Conservation (phyloP, 2,888 invertebrate species). For the Eupithecia subumbrata region DNA sequence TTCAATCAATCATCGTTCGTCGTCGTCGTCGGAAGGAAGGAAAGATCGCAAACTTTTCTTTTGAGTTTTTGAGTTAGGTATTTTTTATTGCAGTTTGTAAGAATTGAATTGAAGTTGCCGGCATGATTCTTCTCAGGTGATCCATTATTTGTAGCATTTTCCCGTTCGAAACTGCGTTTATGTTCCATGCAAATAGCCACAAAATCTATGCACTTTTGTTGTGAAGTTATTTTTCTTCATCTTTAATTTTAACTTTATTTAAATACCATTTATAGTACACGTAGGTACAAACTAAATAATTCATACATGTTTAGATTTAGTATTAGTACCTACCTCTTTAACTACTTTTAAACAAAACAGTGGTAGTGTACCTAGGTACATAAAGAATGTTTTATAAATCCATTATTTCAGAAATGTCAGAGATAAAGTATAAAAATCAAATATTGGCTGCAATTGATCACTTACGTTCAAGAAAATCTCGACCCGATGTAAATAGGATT, state of each 20-base stretch:
- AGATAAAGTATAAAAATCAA: slow-evolving; percentile 88
- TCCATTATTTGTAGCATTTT: not conserved
- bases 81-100: slow-evolving; percentile 48
- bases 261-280: too few relatives aligned
- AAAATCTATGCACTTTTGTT: not conserved
- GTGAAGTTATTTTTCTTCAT: slow-evolving; percentile 4
- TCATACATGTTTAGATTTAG: too few relatives aligned
- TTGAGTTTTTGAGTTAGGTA: too few relatives aligned
- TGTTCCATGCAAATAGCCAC: not conserved
- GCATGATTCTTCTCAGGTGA: slow-evolving; percentile 77
- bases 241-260: not conserved
- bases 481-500: slow-evolving; percentile 92
- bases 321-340: too few relatives aligned
- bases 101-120: too few relatives aligned
- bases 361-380: too few relatives aligned
- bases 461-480: slow-evolving; percentile 91
- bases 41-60: slow-evolving; percentile 5
- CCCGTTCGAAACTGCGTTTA: not conserved
- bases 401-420: slow-evolving; percentile 79
- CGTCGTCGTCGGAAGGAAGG: not conserved
- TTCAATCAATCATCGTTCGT: too few relatives aligned
- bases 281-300: too few relatives aligned
- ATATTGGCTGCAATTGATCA: slow-evolving; percentile 94
- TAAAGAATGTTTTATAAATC: not conserved
- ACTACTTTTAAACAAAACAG: too few relatives aligned